phyloP scores from a whole-genome alignment of 2,888 invertebrate species.

The Sphaerophoria rueppellii region DNA sequence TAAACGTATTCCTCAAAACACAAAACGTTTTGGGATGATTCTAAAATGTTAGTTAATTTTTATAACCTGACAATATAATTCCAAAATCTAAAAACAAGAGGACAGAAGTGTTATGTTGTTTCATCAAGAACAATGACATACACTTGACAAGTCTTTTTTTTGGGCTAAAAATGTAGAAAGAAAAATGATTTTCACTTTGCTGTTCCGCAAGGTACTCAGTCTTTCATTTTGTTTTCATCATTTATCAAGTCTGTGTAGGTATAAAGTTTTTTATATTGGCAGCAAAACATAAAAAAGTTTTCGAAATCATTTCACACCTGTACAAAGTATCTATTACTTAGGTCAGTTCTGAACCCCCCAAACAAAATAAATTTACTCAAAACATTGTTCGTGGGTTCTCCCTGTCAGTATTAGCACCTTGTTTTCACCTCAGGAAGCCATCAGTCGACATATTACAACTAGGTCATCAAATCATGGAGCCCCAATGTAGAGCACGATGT shows the following conservation, averaged over 20 bases:
- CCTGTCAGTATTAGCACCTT: background rate
- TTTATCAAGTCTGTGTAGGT: background rate
- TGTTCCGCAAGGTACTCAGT: background rate
- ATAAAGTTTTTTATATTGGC: background rate
- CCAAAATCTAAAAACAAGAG: too few relatives aligned
- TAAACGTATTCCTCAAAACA: too few relatives aligned
- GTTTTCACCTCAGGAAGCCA: slow-evolving; percentile 45
- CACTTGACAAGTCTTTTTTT: too few relatives aligned
- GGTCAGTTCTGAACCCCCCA: slow-evolving; percentile 44
- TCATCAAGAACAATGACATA: too few relatives aligned
- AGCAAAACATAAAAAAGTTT: background rate
- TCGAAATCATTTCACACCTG: slow-evolving; percentile 30
- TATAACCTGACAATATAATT: too few relatives aligned
- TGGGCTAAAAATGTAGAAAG: too few relatives aligned
- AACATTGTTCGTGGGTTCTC: background rate
- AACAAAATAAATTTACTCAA: background rate
- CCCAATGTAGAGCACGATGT: slow-evolving; percentile 58
- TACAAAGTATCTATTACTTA: slow-evolving; percentile 45
- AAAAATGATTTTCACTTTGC: background rate
- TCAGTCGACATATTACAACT: slow-evolving; percentile 49
- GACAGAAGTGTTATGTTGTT: too few relatives aligned
- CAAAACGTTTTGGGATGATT: too few relatives aligned
- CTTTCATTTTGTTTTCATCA: slow-evolving; percentile 8
- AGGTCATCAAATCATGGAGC: slow-evolving; percentile 56
- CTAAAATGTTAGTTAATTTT: too few relatives aligned